phyloP scores from a whole-genome alignment of 2,113 vertebrate species.

The Anguilla japonica region DNA sequence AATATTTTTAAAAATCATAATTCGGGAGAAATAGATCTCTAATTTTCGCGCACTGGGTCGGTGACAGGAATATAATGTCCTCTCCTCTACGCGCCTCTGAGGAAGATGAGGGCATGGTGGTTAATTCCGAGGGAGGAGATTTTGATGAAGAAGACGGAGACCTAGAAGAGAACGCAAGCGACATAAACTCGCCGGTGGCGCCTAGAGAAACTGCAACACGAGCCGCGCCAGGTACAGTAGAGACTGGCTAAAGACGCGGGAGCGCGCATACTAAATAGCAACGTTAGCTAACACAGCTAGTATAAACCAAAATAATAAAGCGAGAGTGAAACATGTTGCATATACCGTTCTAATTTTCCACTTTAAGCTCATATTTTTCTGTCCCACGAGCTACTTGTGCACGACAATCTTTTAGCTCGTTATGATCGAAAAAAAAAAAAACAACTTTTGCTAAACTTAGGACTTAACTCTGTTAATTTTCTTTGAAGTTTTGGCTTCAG shows the following conservation, averaged over 20 bases:
- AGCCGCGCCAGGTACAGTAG: slow-evolving; percentile 73
- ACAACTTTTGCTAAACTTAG: slow-evolving; percentile 26
- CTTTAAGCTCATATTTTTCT: neutral
- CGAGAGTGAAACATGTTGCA: slow-evolving; percentile 25
- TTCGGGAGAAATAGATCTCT: slow-evolving; percentile 66
- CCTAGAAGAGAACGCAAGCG: slow-evolving; percentile 77
- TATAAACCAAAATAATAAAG: slow-evolving; percentile 1
- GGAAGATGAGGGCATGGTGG: slow-evolving; percentile 87
- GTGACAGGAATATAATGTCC: slow-evolving; percentile 83
- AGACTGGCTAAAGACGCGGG: slow-evolving; percentile 62
- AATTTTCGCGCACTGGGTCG: slow-evolving; percentile 68
- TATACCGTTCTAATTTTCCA: slow-evolving; percentile 15
- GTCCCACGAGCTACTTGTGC: neutral
- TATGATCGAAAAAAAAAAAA: slow-evolving; percentile 24
- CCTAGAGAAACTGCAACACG: slow-evolving; percentile 72
- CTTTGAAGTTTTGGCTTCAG: neutral
- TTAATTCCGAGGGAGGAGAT: slow-evolving; percentile 86
- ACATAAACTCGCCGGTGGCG: slow-evolving; percentile 79
- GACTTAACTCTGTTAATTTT: neutral
- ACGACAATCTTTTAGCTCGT: neutral
- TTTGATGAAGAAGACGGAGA: slow-evolving; percentile 85
- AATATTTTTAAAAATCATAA: slow-evolving; percentile 80
- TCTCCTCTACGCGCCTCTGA: slow-evolving; percentile 85
- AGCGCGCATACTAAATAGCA: slow-evolving; percentile 57
- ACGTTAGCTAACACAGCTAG: slow-evolving; percentile 32